These are phyloP conservation scores for Microctonus aethiopoides DNA, from an alignment of 2,888 invertebrate genomes.

Conservation along the genomic window DNA sequence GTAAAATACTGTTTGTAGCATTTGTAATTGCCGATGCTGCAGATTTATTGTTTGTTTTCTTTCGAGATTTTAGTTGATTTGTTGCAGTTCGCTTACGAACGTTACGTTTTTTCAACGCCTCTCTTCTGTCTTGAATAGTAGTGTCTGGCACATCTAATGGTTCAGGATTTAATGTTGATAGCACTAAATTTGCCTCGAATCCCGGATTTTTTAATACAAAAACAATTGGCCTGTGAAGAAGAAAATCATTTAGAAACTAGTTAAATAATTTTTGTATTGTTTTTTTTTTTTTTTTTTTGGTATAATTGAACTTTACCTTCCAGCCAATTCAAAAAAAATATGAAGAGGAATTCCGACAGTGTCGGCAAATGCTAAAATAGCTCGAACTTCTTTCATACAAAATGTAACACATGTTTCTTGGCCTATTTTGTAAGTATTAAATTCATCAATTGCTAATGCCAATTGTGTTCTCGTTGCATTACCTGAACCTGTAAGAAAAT, in stretches of 20 bases:
- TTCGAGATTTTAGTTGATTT: conserved; percentile 16
- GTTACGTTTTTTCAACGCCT: conserved; percentile 55
- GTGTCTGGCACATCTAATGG: conserved; percentile 62
- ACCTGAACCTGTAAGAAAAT: conserved; percentile 69
- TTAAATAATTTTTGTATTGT: conserved; percentile 8
- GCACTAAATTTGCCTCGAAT: conserved; percentile 83
- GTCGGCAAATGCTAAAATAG: conserved; percentile 84
- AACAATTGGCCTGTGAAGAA: conserved; percentile 75
- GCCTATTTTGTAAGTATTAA: conserved; percentile 75
- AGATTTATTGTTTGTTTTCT: conserved; percentile 12
- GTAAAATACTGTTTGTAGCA: neutral
- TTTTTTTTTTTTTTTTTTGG: conserved; percentile 1
- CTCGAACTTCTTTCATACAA: conserved; percentile 85
- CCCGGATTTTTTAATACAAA: conserved; percentile 79
- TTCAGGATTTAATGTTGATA: conserved; percentile 80
- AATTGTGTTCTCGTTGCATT: conserved; percentile 84
- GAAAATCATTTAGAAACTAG: conserved; percentile 24
- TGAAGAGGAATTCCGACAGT: conserved; percentile 75
- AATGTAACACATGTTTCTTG: conserved; percentile 82
- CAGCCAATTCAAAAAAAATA: conserved; percentile 81
- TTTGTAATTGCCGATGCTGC: conserved; percentile 2
- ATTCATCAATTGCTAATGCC: conserved; percentile 78
- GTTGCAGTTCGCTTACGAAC: conserved; percentile 47
- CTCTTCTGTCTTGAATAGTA: conserved; percentile 61
- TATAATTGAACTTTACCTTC: conserved; percentile 70